Evolutionary conservation across 2,113 vertebrate species (phyloP).

Genomic region (Xiphophorus maculatus): DNA sequence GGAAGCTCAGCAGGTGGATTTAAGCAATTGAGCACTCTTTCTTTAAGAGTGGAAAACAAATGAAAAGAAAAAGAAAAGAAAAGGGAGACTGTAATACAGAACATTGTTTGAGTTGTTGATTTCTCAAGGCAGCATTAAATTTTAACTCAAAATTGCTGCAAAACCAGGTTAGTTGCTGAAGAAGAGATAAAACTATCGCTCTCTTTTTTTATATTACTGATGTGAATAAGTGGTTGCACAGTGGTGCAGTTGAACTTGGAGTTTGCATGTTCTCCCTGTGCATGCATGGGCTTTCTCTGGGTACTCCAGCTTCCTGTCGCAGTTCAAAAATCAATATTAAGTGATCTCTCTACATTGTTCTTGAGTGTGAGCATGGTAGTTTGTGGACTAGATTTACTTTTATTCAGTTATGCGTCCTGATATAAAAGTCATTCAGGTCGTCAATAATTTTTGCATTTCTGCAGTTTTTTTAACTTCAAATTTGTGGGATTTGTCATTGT

Average conservation of each 20-base stretch:
- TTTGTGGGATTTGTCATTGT: too few species aligned
- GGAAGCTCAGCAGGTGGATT: constrained; percentile 51
- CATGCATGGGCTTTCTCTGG: too few species aligned
- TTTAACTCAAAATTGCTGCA: constrained; percentile 48
- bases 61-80: constrained; percentile 6
- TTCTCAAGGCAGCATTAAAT: constrained; percentile 34
- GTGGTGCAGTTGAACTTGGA: too few species aligned
- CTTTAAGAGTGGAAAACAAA: constrained; percentile 32
- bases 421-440: background rate
- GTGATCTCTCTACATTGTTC: too few species aligned
- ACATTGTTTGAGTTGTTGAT: constrained; percentile 36
- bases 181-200: constrained; percentile 54
- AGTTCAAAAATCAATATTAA: too few species aligned
- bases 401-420: background rate
- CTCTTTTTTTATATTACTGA: constrained; percentile 29
- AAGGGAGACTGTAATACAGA: constrained; percentile 29
- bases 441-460: background rate
- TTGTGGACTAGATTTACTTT: background rate
- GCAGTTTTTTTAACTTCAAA: background rate
- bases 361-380: too few species aligned
- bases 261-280: too few species aligned
- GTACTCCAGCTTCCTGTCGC: too few species aligned
- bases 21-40: constrained; percentile 67
- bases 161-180: constrained; percentile 48
- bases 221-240: background rate